Percentiles rank a stretch among this genome's conserved stretches.
These are phyloP conservation scores for Drosophila ambigua DNA, from an alignment of 1,140 invertebrate species.

Conservation along the genomic window DNA sequence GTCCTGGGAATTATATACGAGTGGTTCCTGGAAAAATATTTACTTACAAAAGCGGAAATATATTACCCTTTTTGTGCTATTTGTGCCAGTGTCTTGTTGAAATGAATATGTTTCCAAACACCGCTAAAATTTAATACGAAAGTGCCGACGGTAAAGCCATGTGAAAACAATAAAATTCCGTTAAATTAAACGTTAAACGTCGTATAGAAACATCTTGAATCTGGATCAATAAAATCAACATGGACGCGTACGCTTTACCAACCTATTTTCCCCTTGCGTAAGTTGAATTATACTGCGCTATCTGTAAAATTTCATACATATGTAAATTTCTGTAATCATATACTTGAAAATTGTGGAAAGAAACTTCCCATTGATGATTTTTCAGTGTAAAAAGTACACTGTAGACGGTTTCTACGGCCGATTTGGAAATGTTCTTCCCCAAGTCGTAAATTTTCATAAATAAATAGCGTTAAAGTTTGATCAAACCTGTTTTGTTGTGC, in stretches of 20 bases:
- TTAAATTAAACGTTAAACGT: neutral
- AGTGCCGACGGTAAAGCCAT: conserved; percentile 23
- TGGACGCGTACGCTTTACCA: conserved; percentile 77
- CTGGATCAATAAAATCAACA: conserved; percentile 13
- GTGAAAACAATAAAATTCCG: neutral
- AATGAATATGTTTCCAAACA: too few species aligned
- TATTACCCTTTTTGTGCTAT: neutral
- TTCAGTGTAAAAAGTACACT: too few species aligned
- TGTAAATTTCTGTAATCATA: neutral
- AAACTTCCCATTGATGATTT: neutral
- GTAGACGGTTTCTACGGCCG: too few species aligned
- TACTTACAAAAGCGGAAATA: neutral
- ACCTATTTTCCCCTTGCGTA: conserved; percentile 79
- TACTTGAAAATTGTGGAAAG: neutral
- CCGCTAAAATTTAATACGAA: neutral
- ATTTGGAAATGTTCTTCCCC: too few species aligned
- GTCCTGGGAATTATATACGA: too few species aligned
- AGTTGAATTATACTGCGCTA: conserved; percentile 35
- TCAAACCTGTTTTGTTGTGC: too few species aligned
- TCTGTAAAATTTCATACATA: neutral
- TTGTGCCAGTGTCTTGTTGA: neutral
- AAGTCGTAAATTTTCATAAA: too few species aligned
- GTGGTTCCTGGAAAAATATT: too few species aligned
- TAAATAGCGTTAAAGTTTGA: too few species aligned
- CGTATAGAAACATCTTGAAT: neutral